Evolutionary conservation across 1,140 invertebrate genomes (phyloP), one percentile per base, ranked within the genome.

Genomic region (Ridgeia piscesae): DNA sequence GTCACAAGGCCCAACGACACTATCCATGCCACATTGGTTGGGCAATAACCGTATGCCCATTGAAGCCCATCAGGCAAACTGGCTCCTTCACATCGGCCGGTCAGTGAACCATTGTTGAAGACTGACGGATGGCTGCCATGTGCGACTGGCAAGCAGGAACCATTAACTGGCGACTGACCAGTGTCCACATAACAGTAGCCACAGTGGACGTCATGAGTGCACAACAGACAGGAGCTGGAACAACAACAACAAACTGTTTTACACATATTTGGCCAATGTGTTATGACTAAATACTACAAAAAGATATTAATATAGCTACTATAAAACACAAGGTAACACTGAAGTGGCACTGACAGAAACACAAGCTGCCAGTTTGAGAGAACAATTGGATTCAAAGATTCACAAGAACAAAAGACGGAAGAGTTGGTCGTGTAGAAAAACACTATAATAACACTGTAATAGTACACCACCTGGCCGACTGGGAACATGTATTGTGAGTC

Each of bases 41-140:
- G 97, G 94, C 97, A 97, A 94, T 95, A 97, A 91, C 96, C 95
- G 92, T 95, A 95, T 6, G 96, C 95, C 96, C 96, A 96, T 6
- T 91, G 11, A 34, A 48, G 35, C 27, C 88, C 34, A 33, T 14
- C 35, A 9, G 34, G 48, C 35, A 34, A 27, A 31, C 14, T 35
- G 1, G 33, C 34, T 33, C 35, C 35, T 31, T 35, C 34, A 92
- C 93, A 92, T n/a, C 93, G 91, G n/a, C 92, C 92, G 33, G 33
- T 35, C 35, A 34, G 27, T 50, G 91, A 93, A 0, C n/a, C 35
- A 34, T 48, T 89, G 34, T 48, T 33, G n/a, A 92, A 34, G 31
- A 35, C 31, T 48, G 89, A 31, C 34, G 50, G n/a, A 33, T 77
- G 33, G 21, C 27, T 17, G 34, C 42, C 50, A n/a, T n/a, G 35